Conservation (phyloP, 30 jellyfish, hydroid and myxozoan genomes). For the Aurelia sp. region DNA sequence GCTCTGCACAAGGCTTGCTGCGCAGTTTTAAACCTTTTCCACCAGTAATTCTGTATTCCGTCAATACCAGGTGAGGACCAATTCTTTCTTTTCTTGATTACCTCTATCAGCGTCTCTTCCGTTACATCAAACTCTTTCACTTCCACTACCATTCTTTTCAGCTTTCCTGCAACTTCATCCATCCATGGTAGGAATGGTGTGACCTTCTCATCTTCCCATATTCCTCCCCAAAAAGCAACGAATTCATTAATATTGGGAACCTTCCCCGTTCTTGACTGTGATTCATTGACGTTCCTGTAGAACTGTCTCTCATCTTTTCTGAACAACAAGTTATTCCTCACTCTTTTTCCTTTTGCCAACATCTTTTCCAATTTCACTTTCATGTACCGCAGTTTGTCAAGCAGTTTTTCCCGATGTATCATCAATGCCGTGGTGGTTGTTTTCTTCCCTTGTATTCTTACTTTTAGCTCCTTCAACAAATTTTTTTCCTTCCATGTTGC, state of each 20-base stretch:
- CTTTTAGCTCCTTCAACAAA: slow-evolving; percentile 7
- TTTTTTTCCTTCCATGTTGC: slow-evolving; percentile 26
- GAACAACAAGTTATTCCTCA: slow-evolving; percentile 7
- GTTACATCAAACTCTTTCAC: slow-evolving; percentile 25
- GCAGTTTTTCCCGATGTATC: neutral
- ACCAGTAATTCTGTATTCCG: slow-evolving; percentile 33
- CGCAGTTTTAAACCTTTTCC: neutral
- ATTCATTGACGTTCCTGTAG: slow-evolving; percentile 13
- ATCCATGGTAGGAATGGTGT: slow-evolving; percentile 24
- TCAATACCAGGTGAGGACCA: slow-evolving; percentile 35
- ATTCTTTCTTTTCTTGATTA: slow-evolving; percentile 30
- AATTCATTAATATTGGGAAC: neutral
- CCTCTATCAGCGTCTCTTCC: slow-evolving; percentile 17
- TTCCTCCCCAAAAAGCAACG: neutral
- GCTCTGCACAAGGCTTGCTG: no score
- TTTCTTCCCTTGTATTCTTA: neutral
- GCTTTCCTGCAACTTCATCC: slow-evolving; percentile 36
- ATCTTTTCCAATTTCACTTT: neutral
- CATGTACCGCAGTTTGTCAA: slow-evolving; percentile 11
- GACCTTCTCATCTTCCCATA: slow-evolving; percentile 23
- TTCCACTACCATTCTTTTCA: slow-evolving; percentile 27
- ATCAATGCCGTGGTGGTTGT: slow-evolving; percentile 1
- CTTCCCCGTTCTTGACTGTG: slow-evolving; percentile 13
- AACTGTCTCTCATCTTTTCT: slow-evolving; percentile 14
- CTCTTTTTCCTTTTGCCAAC: slow-evolving; percentile 17